Conservation (phyloP, 2,888 invertebrate genomes). For the Metopia argyrocephala region DNA sequence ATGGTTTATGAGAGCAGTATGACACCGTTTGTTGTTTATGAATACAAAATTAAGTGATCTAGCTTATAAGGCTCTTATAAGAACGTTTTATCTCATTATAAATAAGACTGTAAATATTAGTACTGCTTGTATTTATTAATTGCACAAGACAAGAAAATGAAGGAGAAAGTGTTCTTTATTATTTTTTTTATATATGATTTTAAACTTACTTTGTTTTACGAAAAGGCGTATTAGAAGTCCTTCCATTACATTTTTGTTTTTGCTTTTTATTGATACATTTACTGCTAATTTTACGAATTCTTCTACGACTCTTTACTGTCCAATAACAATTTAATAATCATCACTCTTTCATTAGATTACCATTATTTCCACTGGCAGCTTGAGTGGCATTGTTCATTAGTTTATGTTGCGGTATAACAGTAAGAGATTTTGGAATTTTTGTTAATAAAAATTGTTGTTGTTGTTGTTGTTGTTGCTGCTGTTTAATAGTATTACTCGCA, state of each 20-base stretch:
- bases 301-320: constrained; percentile 61
- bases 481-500: constrained; percentile 63
- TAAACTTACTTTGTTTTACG: constrained; percentile 58
- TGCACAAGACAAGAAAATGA: no score
- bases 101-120: no score
- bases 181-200: not conserved
- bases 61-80: no score
- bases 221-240: constrained; percentile 44
- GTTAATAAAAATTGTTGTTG: constrained; percentile 80
- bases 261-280: constrained; percentile 50
- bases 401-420: constrained; percentile 86
- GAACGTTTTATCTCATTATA: no score
- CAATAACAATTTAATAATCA: constrained; percentile 67
- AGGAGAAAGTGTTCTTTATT: no score
- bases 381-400: constrained; percentile 66
- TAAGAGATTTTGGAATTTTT: constrained; percentile 89
- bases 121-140: no score
- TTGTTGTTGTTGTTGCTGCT: constrained; percentile 68
- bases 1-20: no score
- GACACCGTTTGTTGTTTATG: no score
- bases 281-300: constrained; percentile 33
- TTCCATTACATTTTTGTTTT: no score
- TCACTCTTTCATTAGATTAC: constrained; percentile 65
- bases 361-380: constrained; percentile 50
- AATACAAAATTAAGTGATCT: no score